Conservation (phyloP, 2,113 vertebrate genomes). For the Kobus ellipsiprymnus region DNA sequence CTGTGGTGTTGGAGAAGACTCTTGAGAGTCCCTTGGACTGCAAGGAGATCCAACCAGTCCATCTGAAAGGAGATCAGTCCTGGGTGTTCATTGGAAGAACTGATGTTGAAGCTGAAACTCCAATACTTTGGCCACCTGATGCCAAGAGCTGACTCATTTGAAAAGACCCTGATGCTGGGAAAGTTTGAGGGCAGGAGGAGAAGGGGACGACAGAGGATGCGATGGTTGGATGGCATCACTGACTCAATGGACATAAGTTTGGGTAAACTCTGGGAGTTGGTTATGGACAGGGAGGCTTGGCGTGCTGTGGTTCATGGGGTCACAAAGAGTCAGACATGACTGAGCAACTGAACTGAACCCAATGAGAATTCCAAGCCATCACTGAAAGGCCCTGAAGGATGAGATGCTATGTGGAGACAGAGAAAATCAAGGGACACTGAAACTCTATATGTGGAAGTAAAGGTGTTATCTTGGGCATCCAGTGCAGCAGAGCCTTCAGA, state of each 20-base stretch:
- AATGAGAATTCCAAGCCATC: background rate
- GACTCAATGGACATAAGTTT: background rate
- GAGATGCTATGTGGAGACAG: background rate
- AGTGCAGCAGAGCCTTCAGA: background rate
- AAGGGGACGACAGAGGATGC: background rate
- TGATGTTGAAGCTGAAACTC: background rate
- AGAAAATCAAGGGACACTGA: background rate
- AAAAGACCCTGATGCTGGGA: background rate
- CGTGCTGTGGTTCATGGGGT: accelerated
- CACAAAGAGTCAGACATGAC: background rate
- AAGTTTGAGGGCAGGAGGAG: background rate
- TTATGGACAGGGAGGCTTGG: background rate
- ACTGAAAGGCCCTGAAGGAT: background rate
- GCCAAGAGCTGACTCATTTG: background rate
- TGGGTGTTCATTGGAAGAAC: background rate
- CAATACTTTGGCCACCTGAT: background rate
- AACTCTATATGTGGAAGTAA: background rate
- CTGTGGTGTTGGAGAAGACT: background rate
- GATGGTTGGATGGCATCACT: background rate
- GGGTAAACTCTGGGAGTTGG: background rate
- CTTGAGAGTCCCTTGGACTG: background rate
- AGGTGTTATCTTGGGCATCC: background rate
- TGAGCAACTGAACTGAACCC: background rate
- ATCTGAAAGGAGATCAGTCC: background rate
- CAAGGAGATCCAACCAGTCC: background rate